phyloP scores from a whole-genome alignment of 92 coral and sea anemone species.

The Zoanthus gigantus region DNA sequence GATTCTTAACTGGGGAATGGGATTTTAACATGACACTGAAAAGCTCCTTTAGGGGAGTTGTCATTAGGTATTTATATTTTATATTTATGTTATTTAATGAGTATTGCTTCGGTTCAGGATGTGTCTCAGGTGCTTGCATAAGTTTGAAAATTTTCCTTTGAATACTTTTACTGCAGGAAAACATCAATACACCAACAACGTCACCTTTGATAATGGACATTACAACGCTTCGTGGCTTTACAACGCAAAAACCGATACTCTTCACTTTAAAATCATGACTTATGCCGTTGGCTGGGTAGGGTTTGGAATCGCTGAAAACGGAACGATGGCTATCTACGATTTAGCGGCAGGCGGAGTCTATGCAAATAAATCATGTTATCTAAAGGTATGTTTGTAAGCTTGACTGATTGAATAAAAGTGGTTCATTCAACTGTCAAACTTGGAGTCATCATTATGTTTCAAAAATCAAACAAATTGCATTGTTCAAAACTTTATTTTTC shows the following conservation, averaged over 20 bases:
- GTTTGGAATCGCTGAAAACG: neutral
- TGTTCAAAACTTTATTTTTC: neutral
- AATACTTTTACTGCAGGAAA: neutral
- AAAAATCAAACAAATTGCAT: no score
- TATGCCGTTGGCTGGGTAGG: constrained; percentile 19
- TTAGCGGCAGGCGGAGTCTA: constrained; percentile 21
- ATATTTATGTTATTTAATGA: no score
- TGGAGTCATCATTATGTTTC: no score
- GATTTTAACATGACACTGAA: no score
- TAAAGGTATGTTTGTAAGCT: neutral
- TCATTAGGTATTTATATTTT: no score
- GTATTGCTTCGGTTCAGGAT: no score
- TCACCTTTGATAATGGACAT: neutral
- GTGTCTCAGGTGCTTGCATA: neutral
- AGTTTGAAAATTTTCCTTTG: neutral
- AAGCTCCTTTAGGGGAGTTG: no score
- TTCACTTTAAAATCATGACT: constrained; percentile 9
- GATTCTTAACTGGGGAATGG: no score
- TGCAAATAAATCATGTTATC: constrained; percentile 3
- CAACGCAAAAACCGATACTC: constrained; percentile 9
- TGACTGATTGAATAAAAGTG: no score
- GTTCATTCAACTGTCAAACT: no score
- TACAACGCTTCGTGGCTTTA: constrained; percentile 14
- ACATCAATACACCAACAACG: neutral
- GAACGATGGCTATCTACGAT: neutral